Evolutionary conservation across 2,797 vertebrate genomes (phyloP).

Genomic region (Buphagus erythrorhynchus): DNA sequence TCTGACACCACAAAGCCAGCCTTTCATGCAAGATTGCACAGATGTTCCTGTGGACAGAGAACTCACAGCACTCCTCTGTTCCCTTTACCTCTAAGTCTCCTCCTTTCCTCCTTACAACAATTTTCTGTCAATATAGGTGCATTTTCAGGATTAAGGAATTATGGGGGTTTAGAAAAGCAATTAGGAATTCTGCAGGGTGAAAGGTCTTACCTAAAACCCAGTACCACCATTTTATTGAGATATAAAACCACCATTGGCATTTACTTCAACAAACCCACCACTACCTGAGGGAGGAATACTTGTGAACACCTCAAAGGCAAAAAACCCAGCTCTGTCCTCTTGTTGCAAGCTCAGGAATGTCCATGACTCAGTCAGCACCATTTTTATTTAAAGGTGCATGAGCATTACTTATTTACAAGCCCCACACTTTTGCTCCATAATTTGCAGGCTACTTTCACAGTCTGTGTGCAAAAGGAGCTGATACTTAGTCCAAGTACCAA

Average conservation of each 20-base stretch:
- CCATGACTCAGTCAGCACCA: not conserved
- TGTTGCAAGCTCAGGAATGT: not conserved
- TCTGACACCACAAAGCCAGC: not conserved
- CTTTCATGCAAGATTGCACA: not conserved
- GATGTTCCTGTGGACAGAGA: not conserved
- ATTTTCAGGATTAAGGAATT: not conserved
- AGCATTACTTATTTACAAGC: not conserved
- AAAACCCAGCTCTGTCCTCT: not conserved
- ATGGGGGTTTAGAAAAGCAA: not conserved
- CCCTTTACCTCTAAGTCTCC: not conserved
- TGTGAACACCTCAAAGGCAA: not conserved
- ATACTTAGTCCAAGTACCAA: not conserved
- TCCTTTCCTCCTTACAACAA: not conserved
- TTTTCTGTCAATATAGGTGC: not conserved
- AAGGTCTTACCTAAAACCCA: not conserved
- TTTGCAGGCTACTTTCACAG: not conserved
- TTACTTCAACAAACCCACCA: not conserved
- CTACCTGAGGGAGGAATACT: not conserved
- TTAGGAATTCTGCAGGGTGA: not conserved
- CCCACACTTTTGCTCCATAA: not conserved
- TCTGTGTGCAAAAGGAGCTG: not conserved
- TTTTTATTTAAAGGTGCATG: not conserved
- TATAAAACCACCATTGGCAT: not conserved
- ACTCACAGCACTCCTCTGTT: not conserved
- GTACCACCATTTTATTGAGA: not conserved